Evolutionary conservation across 2,888 invertebrate genomes (phyloP).

Genomic region (Drosophila silvestris): DNA sequence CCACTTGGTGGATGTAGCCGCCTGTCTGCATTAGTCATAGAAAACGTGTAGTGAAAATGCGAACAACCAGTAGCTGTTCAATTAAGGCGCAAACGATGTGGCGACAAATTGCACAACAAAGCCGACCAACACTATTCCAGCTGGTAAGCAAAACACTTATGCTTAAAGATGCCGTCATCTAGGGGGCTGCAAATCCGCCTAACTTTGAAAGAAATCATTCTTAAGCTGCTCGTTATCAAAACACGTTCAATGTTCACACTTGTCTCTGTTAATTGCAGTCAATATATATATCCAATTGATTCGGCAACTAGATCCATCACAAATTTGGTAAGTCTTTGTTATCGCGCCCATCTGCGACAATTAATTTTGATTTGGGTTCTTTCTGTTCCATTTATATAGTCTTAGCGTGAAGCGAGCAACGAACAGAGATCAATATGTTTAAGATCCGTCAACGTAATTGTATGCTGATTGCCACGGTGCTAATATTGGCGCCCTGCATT

Average conservation of each 20-base stretch:
- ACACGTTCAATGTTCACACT: background rate
- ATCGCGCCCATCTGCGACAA: background rate
- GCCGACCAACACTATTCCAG: conserved; percentile 23
- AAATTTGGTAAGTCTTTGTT: conserved; percentile 29
- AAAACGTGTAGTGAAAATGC: conserved; percentile 38
- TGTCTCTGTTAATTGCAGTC: conserved; percentile 23
- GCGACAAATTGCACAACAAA: conserved; percentile 48
- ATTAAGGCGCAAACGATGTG: conserved; percentile 42
- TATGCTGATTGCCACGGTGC: conserved; percentile 86
- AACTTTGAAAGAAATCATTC: background rate
- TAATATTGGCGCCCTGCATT: conserved; percentile 87
- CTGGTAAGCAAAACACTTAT: conserved; percentile 25
- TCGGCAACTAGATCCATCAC: background rate
- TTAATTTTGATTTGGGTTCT: background rate
- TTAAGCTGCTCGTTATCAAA: background rate
- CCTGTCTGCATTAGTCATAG: conserved; percentile 63
- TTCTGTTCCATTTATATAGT: background rate
- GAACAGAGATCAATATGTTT: conserved; percentile 60
- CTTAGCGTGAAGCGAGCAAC: conserved; percentile 12
- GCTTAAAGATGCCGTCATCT: no score
- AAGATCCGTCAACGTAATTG: conserved; percentile 87
- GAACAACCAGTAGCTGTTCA: conserved; percentile 33
- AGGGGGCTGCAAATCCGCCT: background rate
- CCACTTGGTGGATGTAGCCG: conserved; percentile 23
- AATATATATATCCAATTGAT: background rate